Conservation (phyloP, 1,140 invertebrate species). For the Daktulosphaira vitifoliae region DNA sequence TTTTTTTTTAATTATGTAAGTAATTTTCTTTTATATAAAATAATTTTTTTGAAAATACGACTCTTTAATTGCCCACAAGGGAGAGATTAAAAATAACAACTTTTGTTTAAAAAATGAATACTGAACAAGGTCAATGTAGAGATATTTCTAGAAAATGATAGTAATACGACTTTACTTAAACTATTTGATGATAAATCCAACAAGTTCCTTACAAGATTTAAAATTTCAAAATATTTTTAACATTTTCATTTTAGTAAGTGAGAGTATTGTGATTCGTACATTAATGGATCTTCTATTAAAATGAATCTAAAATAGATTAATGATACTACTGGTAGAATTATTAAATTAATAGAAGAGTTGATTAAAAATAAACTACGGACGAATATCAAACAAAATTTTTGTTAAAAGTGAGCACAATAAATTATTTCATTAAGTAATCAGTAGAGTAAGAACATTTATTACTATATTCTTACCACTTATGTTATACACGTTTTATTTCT, state of each 20-base stretch:
- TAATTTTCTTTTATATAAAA: too few relatives aligned
- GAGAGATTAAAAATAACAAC: too few relatives aligned
- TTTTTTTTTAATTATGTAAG: too few relatives aligned
- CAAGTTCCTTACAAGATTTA: not conserved
- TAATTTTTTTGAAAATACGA: too few relatives aligned
- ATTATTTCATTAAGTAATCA: too few relatives aligned
- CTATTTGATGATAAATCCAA: not conserved
- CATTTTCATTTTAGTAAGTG: not conserved
- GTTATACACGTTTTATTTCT: too few relatives aligned
- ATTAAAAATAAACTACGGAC: not conserved
- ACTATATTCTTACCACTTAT: too few relatives aligned
- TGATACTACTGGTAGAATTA: not conserved
- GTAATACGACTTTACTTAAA: not conserved
- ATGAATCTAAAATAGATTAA: not conserved
- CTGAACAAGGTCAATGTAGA: not conserved
- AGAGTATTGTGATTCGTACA: not conserved
- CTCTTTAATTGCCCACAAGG: too few relatives aligned
- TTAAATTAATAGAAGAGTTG: not conserved
- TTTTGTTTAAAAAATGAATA: too few relatives aligned
- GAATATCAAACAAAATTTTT: not conserved
- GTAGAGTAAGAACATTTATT: too few relatives aligned
- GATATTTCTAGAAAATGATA: not conserved
- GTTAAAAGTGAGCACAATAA: too few relatives aligned
- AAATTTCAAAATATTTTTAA: not conserved
- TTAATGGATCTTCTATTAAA: too few relatives aligned